Conservation (phyloP, 2,888 invertebrate genomes). For the Cheiracanthium punctorium region DNA sequence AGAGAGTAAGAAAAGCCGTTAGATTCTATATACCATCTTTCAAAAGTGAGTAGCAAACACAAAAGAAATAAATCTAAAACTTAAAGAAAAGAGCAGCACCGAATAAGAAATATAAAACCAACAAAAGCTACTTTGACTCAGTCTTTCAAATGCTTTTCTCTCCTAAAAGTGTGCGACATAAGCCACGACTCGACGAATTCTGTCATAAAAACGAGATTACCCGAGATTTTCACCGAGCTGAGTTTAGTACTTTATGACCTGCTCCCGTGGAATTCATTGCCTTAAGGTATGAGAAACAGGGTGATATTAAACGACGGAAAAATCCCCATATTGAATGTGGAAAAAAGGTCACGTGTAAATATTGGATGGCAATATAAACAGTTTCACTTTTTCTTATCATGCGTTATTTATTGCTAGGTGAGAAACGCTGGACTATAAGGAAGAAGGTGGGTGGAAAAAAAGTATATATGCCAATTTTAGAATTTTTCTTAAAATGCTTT, state of each 20-base stretch:
- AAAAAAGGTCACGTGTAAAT: not conserved
- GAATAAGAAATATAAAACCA: no score
- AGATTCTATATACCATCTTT: no score
- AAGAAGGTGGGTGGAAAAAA: no score
- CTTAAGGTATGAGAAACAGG: not conserved
- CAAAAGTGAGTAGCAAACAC: no score
- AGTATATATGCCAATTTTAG: no score
- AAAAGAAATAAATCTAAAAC: no score
- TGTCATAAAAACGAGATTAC: constrained; percentile 66
- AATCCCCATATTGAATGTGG: not conserved
- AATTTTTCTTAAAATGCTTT: no score
- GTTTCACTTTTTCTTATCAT: not conserved
- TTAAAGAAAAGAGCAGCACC: no score
- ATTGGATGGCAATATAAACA: constrained; percentile 1
- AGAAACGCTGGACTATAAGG: no score
- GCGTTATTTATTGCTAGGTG: not conserved
- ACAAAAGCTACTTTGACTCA: no score
- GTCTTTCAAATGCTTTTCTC: not conserved
- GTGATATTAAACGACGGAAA: not conserved
- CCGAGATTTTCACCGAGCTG: constrained; percentile 46
- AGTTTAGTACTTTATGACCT: constrained; percentile 37
- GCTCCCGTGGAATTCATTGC: not conserved
- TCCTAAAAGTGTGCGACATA: constrained; percentile 4
- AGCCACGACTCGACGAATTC: constrained; percentile 49
- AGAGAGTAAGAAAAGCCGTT: no score